Conservation (phyloP, 2,888 invertebrate species). For the Amphiduros pacificus region DNA sequence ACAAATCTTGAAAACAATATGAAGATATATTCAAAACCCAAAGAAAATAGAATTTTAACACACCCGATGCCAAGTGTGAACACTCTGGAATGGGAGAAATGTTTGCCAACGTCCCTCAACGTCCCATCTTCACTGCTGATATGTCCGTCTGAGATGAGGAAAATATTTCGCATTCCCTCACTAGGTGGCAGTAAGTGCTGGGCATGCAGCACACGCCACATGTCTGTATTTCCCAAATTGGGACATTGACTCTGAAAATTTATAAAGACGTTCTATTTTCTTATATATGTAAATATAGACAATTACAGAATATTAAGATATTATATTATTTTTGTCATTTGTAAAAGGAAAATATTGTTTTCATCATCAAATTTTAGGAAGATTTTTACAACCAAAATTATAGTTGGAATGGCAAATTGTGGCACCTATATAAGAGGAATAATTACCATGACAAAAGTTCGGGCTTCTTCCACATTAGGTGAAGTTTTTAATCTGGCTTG, state of each 20-base stretch:
- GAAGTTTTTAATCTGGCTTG: constrained; percentile 28
- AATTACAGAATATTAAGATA: not conserved
- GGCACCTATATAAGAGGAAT: too few species aligned
- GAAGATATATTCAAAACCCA: not conserved
- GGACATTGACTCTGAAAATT: constrained; percentile 10
- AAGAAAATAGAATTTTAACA: constrained; percentile 2
- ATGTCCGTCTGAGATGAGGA: constrained; percentile 55
- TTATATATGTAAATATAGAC: too few species aligned
- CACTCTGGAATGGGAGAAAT: constrained; percentile 40
- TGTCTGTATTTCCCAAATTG: constrained; percentile 51
- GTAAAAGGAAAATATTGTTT: not conserved
- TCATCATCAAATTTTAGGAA: not conserved
- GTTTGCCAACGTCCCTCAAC: constrained; percentile 32
- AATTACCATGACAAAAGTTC: constrained; percentile 39
- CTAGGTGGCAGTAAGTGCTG: constrained; percentile 40
- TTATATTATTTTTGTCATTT: not conserved
- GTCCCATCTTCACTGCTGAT: constrained; percentile 44
- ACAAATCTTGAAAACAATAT: not conserved
- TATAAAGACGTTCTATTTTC: not conserved
- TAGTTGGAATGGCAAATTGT: too few species aligned
- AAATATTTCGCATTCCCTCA: constrained; percentile 39
- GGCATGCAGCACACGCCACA: constrained; percentile 42
- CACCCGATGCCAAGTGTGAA: constrained; percentile 53
- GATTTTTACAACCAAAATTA: not conserved
- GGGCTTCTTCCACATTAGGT: constrained; percentile 35